These are phyloP conservation scores for Caenorhabditis becei DNA, from an alignment of 2,888 invertebrate genomes.

Conservation along the genomic window DNA sequence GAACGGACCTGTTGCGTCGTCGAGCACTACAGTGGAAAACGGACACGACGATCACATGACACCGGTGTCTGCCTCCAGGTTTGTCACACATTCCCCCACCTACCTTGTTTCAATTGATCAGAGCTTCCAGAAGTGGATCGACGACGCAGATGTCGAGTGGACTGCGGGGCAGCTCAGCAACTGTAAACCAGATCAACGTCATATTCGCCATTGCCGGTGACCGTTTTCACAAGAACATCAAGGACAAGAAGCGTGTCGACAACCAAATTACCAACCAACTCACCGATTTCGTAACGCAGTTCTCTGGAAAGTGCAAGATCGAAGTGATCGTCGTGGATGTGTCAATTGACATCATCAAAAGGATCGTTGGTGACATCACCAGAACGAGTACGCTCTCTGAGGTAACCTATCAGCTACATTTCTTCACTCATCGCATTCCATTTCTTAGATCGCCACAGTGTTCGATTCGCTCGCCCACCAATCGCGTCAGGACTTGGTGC, in stretches of 20 bases:
- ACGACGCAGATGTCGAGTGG: conserved; percentile 10
- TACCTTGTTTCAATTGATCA: conserved; percentile 24
- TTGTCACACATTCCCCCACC: not conserved
- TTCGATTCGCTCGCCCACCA: conserved; percentile 35
- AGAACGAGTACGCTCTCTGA: conserved; percentile 26
- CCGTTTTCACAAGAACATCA: conserved; percentile 15
- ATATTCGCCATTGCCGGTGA: conserved; percentile 7
- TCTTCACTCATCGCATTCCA: not conserved
- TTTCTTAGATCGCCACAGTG: conserved; percentile 35
- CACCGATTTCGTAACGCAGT: conserved; percentile 46
- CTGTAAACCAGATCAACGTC: conserved; percentile 23
- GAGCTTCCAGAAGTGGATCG: conserved; percentile 43
- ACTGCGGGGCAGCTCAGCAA: not conserved
- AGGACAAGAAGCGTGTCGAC: conserved; percentile 42
- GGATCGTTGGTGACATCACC: conserved; percentile 47
- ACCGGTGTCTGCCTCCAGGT: conserved; percentile 16
- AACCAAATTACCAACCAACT: conserved; percentile 35
- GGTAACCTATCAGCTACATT: conserved; percentile 15
- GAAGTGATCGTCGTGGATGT: conserved; percentile 63
- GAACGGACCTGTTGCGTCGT: conserved; percentile 2
- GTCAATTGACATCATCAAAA: conserved; percentile 50
- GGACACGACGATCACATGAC: conserved; percentile 1
- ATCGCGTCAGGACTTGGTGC: conserved; percentile 21
- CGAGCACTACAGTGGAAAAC: conserved; percentile 13
- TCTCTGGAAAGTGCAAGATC: conserved; percentile 45